phyloP scores from a whole-genome alignment of 2,113 vertebrate genomes.

The Neotoma lepida region DNA sequence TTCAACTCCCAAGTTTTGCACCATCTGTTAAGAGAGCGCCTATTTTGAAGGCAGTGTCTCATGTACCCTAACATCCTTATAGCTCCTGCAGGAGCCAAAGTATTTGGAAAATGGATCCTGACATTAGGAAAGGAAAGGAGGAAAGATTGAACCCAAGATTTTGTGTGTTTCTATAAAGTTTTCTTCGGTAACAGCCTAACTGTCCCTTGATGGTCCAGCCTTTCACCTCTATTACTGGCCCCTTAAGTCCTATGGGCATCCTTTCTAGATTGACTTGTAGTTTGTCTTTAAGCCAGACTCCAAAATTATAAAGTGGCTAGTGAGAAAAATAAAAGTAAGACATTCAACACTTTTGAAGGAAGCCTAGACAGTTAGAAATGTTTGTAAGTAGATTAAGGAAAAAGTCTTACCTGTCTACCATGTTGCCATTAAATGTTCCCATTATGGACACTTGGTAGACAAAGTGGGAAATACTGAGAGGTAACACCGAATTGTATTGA shows the following conservation, averaged over 20 bases:
- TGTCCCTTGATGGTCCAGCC: not conserved
- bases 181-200: not conserved
- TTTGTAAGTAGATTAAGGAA: conserved; percentile 35
- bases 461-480: not conserved
- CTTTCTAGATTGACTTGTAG: not conserved
- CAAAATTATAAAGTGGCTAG: not conserved
- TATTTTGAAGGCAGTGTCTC: conserved; percentile 64
- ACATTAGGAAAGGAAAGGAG: conserved; percentile 14
- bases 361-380: not conserved
- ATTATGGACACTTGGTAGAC: not conserved
- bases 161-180: conserved; percentile 32
- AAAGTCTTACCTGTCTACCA: not conserved
- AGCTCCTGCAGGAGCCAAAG: conserved; percentile 37
- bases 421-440: not conserved
- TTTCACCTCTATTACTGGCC: not conserved
- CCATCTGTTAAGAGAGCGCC: conserved; percentile 65
- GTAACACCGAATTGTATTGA: not conserved
- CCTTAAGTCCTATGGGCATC: not conserved
- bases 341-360: not conserved
- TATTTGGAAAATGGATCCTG: conserved; percentile 52
- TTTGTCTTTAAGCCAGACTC: conserved; percentile 21
- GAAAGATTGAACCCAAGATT: conserved; percentile 4
- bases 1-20: conserved; percentile 37
- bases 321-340: not conserved
- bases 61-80: conserved; percentile 57